A percentile compares a stretch with the other conserved stretches of the same genome.
Conservation (phyloP, 2,888 invertebrate species). For the Melanophora roralis region DNA sequence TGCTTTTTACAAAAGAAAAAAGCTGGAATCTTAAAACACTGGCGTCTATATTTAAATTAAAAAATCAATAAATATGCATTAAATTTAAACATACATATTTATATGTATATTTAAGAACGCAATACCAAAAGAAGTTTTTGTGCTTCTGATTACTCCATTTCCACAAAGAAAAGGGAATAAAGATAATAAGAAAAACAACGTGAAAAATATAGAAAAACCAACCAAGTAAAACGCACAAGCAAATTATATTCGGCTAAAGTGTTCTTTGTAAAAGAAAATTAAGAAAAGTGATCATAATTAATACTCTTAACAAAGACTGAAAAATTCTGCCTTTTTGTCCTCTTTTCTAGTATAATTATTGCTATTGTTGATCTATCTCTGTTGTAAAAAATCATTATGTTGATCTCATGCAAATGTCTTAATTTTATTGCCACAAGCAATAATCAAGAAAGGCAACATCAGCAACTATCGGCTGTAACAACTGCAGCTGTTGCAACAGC, state of each 20-base stretch:
- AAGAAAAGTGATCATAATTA: conserved; percentile 56
- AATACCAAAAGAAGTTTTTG: conserved; percentile 40
- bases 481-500: conserved; percentile 56
- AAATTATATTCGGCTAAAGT: conserved; percentile 22
- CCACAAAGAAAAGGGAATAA: background rate
- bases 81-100: too few species aligned
- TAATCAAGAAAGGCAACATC: conserved; percentile 57
- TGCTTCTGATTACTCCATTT: too few species aligned
- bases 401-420: conserved; percentile 85
- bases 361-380: background rate
- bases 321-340: conserved; percentile 6
- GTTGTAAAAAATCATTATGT: conserved; percentile 65
- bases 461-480: conserved; percentile 41
- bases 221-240: conserved; percentile 38
- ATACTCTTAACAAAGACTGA: conserved; percentile 45
- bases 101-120: conserved; percentile 56
- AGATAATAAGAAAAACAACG: conserved; percentile 10
- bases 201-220: conserved; percentile 1
- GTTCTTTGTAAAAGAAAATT: conserved; percentile 24
- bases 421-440: conserved; percentile 78
- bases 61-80: conserved; percentile 45
- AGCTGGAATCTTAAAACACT: conserved; percentile 26
- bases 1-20: conserved; percentile 61
- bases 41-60: background rate
- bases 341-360: conserved; percentile 15